A percentile compares a stretch with the other conserved stretches of the same genome.
Conservation (phyloP, 2,113 vertebrate genomes). For the Penelope pileata region DNA sequence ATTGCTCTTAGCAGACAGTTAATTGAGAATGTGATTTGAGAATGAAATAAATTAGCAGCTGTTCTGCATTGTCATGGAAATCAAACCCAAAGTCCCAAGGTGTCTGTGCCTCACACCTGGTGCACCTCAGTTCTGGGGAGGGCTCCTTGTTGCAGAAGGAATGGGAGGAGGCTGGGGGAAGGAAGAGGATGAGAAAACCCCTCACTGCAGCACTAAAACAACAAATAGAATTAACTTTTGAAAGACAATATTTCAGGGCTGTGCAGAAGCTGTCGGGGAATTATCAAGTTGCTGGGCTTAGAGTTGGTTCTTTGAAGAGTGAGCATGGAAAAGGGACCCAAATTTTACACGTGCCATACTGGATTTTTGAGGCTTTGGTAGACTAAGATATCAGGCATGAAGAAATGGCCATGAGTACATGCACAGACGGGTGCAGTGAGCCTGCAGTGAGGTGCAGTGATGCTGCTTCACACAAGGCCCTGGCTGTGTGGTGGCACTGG, state of each 20-base stretch:
- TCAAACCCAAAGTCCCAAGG: neutral
- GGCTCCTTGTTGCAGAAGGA: accelerated
- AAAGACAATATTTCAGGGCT: neutral
- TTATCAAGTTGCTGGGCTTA: neutral
- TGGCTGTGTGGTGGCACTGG: neutral
- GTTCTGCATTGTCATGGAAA: neutral
- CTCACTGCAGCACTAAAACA: neutral
- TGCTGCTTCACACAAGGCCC: no score
- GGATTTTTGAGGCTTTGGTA: accelerated
- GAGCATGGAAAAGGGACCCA: neutral
- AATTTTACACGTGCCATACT: accelerated
- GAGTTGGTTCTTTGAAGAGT: accelerated
- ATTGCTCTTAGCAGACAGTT: neutral
- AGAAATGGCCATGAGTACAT: accelerated
- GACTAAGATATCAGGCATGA: accelerated
- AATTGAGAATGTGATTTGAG: neutral
- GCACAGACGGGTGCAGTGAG: accelerated
- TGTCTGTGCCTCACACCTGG: neutral
- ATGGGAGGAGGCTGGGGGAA: neutral
- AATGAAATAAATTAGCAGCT: neutral
- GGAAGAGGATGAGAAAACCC: neutral
- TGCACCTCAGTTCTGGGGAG: accelerated
- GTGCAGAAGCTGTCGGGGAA: neutral
- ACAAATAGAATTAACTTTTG: neutral
- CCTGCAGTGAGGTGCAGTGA: neutral